Evolutionary conservation across 2,888 invertebrate species (phyloP).

Genomic region (Pachycephus smyrnensis): DNA sequence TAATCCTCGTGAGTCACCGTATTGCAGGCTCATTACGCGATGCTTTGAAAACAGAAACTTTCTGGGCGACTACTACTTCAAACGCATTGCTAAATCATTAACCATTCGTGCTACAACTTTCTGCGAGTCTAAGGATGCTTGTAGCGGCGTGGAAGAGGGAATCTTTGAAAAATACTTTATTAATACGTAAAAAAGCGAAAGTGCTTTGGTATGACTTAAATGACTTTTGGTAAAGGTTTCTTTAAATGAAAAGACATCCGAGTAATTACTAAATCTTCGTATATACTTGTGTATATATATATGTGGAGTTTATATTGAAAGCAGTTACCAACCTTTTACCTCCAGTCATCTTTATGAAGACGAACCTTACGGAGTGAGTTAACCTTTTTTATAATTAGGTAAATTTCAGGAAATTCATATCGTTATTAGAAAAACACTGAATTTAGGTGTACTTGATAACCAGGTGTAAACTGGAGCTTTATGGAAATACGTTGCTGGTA

Average conservation of each 20-base stretch:
- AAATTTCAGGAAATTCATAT: neutral
- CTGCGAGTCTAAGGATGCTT: neutral
- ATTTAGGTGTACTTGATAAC: neutral
- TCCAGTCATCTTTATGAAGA: neutral
- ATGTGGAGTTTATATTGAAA: neutral
- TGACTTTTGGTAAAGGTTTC: neutral
- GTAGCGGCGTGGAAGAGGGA: neutral
- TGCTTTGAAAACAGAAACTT: neutral
- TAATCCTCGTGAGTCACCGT: neutral
- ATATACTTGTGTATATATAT: neutral
- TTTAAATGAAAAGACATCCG: neutral
- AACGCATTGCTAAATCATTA: neutral
- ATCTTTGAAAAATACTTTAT: neutral
- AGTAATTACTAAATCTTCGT: neutral
- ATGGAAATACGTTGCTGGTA: neutral
- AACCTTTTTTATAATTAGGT: too few relatives aligned
- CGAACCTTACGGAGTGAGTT: neutral
- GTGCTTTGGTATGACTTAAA: too few relatives aligned
- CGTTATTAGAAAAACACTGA: neutral
- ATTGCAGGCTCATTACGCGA: neutral
- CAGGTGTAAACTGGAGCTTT: neutral
- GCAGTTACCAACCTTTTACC: neutral
- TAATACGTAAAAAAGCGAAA: neutral
- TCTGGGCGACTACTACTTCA: neutral
- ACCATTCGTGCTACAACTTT: neutral